phyloP scores from a whole-genome alignment of 2,113 vertebrate genomes.

The Anthoscopus minutus region DNA sequence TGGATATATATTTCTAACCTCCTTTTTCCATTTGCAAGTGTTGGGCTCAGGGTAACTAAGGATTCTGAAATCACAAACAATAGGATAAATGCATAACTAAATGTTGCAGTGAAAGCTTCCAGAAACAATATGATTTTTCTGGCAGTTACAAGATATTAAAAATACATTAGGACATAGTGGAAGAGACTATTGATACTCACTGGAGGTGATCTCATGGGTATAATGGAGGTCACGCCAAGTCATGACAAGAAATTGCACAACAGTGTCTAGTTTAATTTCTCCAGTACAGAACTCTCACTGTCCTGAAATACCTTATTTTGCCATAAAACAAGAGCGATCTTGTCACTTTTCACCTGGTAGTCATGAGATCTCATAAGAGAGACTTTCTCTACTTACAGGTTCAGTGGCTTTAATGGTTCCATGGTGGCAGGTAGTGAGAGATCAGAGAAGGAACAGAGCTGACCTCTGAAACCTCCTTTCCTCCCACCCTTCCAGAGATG shows the following conservation, averaged over 20 bases:
- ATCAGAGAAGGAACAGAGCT: neutral
- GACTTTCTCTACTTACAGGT: neutral
- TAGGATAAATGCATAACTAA: conserved; percentile 10
- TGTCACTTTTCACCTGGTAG: neutral
- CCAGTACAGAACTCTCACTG: neutral
- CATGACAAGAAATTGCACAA: conserved; percentile 27
- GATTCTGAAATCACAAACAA: neutral
- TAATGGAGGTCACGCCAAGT: conserved; percentile 25
- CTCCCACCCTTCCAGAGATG: neutral
- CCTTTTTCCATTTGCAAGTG: neutral
- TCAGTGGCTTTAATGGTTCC: neutral
- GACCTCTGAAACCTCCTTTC: neutral
- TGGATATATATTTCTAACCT: neutral
- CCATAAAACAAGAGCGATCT: neutral
- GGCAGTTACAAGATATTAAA: conserved; percentile 47
- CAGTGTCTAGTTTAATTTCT: neutral
- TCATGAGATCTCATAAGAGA: neutral
- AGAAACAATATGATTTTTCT: conserved; percentile 39
- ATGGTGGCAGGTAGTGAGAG: neutral
- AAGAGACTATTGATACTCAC: conserved; percentile 24
- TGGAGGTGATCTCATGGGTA: conserved; percentile 28
- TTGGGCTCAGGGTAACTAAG: neutral
- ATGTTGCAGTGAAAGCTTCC: conserved; percentile 28
- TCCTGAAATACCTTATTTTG: neutral
- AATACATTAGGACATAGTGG: conserved; percentile 33